These are phyloP conservation scores for Eulithis testata DNA, from an alignment of 2,888 invertebrate genomes.

Conservation along the genomic window DNA sequence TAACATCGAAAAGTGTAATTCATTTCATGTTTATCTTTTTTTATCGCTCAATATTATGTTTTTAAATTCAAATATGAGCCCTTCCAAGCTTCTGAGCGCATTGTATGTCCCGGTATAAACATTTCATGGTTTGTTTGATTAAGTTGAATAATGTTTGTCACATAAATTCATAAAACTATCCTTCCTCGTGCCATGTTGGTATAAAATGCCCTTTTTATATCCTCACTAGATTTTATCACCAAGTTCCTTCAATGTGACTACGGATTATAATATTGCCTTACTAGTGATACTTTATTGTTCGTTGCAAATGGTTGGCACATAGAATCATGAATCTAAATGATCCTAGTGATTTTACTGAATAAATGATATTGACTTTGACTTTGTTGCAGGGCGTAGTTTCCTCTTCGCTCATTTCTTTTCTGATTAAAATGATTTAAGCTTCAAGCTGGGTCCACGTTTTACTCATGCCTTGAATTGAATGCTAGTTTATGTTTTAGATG, in stretches of 20 bases:
- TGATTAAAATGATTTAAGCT: not conserved
- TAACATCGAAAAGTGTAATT: too few species aligned
- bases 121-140: slow-evolving; percentile 10
- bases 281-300: not conserved
- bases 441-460: too few species aligned
- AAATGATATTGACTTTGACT: too few species aligned
- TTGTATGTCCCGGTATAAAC: too few species aligned
- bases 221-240: slow-evolving; percentile 26
- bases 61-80: too few species aligned
- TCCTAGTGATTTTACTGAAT: too few species aligned
- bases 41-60: too few species aligned
- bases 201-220: slow-evolving; percentile 19
- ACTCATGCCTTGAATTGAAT: too few species aligned
- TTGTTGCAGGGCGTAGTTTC: not conserved
- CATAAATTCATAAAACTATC: slow-evolving; percentile 25
- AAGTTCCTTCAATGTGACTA: slow-evolving; percentile 13
- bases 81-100: too few species aligned
- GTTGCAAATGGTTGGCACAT: not conserved
- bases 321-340: too few species aligned
- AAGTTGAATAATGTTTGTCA: slow-evolving; percentile 8
- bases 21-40: too few species aligned
- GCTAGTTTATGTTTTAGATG: too few species aligned
- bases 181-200: slow-evolving; percentile 24
- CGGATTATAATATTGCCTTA: slow-evolving; percentile 2
- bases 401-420: not conserved